phyloP scores from a whole-genome alignment of 2,797 vertebrate genomes.

The Cyprinodon diabolis region DNA sequence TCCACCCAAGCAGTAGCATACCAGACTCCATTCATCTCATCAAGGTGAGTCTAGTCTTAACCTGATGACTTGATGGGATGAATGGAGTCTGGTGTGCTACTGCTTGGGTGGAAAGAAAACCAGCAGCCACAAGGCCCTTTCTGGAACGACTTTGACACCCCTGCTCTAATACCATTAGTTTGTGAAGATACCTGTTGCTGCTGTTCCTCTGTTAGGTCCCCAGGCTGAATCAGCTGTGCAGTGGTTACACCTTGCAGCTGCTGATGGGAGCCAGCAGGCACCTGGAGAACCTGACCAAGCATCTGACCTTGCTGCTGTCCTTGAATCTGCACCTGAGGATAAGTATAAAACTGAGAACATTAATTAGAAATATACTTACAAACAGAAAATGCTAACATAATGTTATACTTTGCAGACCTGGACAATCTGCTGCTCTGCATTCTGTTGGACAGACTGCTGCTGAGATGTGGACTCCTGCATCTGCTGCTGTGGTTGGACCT shows the following conservation, averaged over 20 bases:
- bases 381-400: neutral
- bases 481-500: constrained; percentile 91
- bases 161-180: neutral
- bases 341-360: neutral
- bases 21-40: too few relatives aligned
- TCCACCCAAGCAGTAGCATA: too few relatives aligned
- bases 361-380: neutral
- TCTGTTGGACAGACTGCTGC: constrained; percentile 84
- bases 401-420: constrained; percentile 78
- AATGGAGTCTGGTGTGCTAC: too few relatives aligned
- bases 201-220: constrained; percentile 95
- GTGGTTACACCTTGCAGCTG: constrained; percentile 88
- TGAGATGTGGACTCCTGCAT: constrained; percentile 87
- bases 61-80: too few relatives aligned
- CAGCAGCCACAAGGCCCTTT: too few relatives aligned
- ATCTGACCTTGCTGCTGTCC: constrained; percentile 87
- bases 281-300: constrained; percentile 90
- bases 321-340: constrained; percentile 86
- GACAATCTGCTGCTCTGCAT: constrained; percentile 90
- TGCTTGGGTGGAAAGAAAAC: too few relatives aligned
- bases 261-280: constrained; percentile 87
- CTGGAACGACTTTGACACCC: too few relatives aligned
- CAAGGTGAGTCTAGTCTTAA: too few relatives aligned
- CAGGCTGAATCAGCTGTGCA: constrained; percentile 91
- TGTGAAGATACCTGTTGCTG: constrained; percentile 85